Evolutionary conservation across 2,888 invertebrate genomes (phyloP).

Genomic region (Phania funesta): DNA sequence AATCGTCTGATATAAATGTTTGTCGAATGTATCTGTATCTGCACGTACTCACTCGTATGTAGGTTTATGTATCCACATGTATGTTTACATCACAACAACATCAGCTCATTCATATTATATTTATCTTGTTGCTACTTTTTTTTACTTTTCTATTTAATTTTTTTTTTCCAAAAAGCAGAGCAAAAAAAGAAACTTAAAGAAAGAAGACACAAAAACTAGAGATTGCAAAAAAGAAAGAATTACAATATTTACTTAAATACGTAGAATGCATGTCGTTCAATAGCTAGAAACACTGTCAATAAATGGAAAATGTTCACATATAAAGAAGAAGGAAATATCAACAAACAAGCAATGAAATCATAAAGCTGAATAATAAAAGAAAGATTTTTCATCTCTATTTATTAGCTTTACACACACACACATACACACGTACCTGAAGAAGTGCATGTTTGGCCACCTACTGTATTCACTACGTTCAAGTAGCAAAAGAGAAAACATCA

Average conservation of each 20-base stretch:
- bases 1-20: constrained; percentile 62
- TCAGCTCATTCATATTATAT: not conserved
- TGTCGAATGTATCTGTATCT: constrained; percentile 15
- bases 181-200: constrained; percentile 11
- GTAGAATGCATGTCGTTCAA: constrained; percentile 61
- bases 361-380: constrained; percentile 58
- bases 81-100: not conserved
- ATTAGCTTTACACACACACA: constrained; percentile 39
- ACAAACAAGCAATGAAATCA: constrained; percentile 56
- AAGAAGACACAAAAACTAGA: constrained; percentile 21
- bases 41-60: not conserved
- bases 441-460: constrained; percentile 10
- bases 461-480: not conserved
- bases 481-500: not conserved
- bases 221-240: constrained; percentile 41
- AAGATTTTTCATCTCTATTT: constrained; percentile 60
- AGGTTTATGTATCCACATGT: not conserved
- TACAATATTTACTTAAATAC: constrained; percentile 65
- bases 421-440: not conserved
- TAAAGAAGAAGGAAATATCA: constrained; percentile 33
- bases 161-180: constrained; percentile 42
- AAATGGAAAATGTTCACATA: constrained; percentile 45
- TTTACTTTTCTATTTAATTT: constrained; percentile 50
- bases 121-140: constrained; percentile 16
- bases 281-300: constrained; percentile 55